These are phyloP conservation scores for Bradypodion pumilum DNA, from an alignment of 2,797 vertebrate genomes.

Conservation along the genomic window DNA sequence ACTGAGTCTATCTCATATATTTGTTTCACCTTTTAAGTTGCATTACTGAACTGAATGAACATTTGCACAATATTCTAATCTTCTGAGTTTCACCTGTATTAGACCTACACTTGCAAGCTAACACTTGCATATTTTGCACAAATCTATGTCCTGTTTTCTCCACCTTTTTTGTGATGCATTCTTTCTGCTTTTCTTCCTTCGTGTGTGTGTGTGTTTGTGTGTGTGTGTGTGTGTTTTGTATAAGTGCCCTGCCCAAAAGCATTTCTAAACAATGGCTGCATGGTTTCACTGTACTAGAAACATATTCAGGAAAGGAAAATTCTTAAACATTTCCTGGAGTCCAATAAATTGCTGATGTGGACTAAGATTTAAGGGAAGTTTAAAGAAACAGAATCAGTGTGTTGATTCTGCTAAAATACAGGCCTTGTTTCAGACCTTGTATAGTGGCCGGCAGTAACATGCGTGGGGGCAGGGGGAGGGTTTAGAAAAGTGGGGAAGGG, in stretches of 20 bases:
- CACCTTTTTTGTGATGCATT: neutral
- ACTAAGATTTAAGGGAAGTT: neutral
- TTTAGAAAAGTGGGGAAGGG: too few species aligned
- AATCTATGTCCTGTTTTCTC: neutral
- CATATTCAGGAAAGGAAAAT: neutral
- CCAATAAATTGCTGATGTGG: neutral
- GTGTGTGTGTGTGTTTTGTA: too few species aligned
- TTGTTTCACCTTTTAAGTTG: too few species aligned
- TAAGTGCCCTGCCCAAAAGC: too few species aligned
- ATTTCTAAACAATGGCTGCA: slow-evolving; percentile 28
- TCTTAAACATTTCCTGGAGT: neutral
- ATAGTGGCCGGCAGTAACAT: neutral
- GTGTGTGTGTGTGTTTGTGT: too few species aligned
- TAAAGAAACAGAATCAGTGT: rapidly evolving
- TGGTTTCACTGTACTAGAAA: neutral
- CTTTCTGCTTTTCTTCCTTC: neutral
- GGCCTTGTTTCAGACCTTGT: neutral
- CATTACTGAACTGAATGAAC: too few species aligned
- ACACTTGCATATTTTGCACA: neutral
- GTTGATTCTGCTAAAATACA: neutral
- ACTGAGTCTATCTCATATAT: too few species aligned
- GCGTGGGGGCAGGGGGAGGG: too few species aligned
- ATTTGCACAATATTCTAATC: too few species aligned
- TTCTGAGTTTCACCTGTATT: neutral
- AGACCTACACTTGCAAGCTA: neutral